phyloP scores from a whole-genome alignment of 2,888 invertebrate species.

The Chromoteleia sp. region DNA sequence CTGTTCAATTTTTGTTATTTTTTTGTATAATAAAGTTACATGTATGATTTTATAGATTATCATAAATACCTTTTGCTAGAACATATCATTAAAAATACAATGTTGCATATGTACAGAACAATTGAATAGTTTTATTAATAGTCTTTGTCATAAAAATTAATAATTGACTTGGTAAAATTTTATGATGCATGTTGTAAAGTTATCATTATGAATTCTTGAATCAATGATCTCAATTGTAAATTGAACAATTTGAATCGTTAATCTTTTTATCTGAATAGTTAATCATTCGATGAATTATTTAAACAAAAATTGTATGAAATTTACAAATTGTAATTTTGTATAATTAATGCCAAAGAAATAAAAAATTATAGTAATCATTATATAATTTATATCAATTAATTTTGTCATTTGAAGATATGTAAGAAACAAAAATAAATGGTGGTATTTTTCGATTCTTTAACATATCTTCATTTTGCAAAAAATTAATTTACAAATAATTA shows the following conservation, averaged over 20 bases:
- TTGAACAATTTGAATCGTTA: not conserved
- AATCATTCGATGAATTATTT: too few relatives aligned
- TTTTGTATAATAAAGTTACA: too few relatives aligned
- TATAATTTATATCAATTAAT: not conserved
- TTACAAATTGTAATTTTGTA: too few relatives aligned
- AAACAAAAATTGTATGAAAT: not conserved
- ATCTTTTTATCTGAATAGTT: not conserved
- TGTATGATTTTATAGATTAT: too few relatives aligned
- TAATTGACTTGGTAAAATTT: slow-evolving; percentile 8
- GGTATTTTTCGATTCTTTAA: slow-evolving; percentile 13
- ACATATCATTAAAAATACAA: not conserved
- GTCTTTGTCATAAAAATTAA: slow-evolving; percentile 8
- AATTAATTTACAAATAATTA: not conserved
- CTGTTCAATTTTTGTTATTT: too few relatives aligned
- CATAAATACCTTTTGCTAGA: not conserved
- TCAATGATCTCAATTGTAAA: slow-evolving; percentile 13
- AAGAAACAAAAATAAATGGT: slow-evolving; percentile 16
- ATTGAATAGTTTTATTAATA: not conserved
- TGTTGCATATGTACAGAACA: not conserved
- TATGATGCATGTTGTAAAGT: slow-evolving; percentile 1
- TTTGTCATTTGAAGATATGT: not conserved
- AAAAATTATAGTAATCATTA: too few relatives aligned
- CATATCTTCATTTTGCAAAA: slow-evolving; percentile 2
- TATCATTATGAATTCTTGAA: not conserved
- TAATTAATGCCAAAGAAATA: too few relatives aligned